phyloP scores from a whole-genome alignment of 1,140 invertebrate species.

The Atta texana region DNA sequence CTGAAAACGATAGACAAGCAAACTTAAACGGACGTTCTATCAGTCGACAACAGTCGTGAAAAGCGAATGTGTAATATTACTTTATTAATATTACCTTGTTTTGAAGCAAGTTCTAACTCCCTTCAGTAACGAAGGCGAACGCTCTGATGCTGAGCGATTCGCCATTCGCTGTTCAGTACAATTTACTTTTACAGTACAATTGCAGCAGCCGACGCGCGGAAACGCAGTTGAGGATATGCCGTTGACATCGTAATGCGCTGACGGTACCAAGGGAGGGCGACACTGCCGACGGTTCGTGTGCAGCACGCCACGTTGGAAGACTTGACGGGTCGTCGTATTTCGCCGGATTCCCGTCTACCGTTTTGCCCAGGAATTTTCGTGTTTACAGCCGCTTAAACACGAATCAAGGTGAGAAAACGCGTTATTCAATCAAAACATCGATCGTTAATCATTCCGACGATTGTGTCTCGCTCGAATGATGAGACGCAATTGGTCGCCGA shows the following conservation, averaged over 20 bases:
- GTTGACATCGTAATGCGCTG: neutral
- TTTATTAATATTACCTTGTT: neutral
- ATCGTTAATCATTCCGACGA: neutral
- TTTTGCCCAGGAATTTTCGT: constrained; percentile 47
- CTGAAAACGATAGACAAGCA: neutral
- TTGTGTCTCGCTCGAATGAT: neutral
- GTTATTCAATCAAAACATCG: neutral
- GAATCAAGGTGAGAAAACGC: constrained; percentile 70
- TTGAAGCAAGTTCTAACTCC: neutral
- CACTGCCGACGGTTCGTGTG: constrained; percentile 23
- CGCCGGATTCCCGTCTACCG: constrained; percentile 67
- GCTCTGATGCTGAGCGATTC: neutral
- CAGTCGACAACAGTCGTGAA: neutral
- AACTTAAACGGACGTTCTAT: neutral
- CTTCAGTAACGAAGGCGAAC: neutral
- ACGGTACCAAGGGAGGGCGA: constrained; percentile 57
- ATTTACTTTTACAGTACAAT: too few relatives aligned
- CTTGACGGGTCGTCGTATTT: constrained; percentile 80
- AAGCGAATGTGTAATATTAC: neutral
- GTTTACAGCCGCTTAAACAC: constrained; percentile 48
- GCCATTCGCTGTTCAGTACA: neutral
- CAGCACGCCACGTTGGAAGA: constrained; percentile 84
- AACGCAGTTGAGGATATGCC: neutral
- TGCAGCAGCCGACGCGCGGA: neutral
- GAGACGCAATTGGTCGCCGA: neutral